phyloP scores from a whole-genome alignment of 37 sponge, comb jelly and placozoan genomes.

The Chondrilla cf. caribensis region DNA sequence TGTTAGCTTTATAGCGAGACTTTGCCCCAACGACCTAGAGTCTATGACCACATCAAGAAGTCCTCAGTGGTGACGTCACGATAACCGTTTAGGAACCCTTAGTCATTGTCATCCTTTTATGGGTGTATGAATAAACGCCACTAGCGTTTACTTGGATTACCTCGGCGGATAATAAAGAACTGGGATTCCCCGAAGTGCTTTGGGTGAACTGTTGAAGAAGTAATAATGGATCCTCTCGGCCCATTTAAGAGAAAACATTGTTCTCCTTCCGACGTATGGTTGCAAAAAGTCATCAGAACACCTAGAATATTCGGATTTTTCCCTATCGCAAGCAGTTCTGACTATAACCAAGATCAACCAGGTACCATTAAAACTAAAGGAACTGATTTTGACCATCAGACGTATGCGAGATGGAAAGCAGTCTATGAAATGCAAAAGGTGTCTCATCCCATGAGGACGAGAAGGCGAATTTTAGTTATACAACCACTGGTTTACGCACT shows the following conservation, averaged over 20 bases:
- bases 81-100: too few relatives aligned
- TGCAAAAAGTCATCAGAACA: background rate
- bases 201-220: too few relatives aligned
- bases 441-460: constrained; percentile 34
- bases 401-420: constrained; percentile 53
- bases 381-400: constrained; percentile 40
- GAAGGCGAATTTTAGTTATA: constrained; percentile 39
- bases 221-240: background rate
- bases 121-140: too few relatives aligned
- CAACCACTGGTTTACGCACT: constrained; percentile 45
- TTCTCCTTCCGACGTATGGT: constrained; percentile 1
- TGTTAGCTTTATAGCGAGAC: too few relatives aligned
- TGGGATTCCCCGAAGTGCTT: too few relatives aligned
- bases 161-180: too few relatives aligned
- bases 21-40: too few relatives aligned
- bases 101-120: too few relatives aligned
- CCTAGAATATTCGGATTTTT: background rate
- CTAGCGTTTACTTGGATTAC: too few relatives aligned
- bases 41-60: too few relatives aligned
- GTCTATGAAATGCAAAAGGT: constrained; percentile 34
- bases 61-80: too few relatives aligned
- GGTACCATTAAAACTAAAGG: background rate
- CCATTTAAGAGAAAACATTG: background rate
- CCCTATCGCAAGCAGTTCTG: background rate
- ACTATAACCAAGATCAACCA: background rate